Evolutionary conservation across 2,888 invertebrate species (phyloP), one percentile per base, ranked within the genome.

Genomic region (Orthosia gracilis): DNA sequence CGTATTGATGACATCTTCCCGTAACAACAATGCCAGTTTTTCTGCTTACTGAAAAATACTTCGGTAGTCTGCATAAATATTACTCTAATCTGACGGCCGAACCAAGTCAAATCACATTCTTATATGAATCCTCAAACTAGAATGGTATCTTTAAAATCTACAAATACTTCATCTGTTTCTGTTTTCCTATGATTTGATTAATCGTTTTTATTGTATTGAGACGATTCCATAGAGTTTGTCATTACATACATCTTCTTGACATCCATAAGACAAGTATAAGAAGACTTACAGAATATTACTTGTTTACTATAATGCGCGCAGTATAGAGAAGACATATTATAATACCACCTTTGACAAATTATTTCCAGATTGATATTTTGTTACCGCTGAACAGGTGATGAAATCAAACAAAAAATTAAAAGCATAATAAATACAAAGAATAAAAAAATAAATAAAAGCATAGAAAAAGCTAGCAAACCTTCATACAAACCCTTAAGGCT

Each of bases 401-500:
- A 55, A 55, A 61, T 61, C 61, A 61, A 61, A 61, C 61, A 61
- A 61, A 61, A 45, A 9, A 61, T 61, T 45, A 55, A 66, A 21
- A 45, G 3, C 23, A 55, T 40, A 52, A n/a, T n/a, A 47, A 31
- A 54, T 57, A n/a, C 7, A 47, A 66, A 47, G 40, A 9, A 18
- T 58, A 59, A 66, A 52, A 52, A 62, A 76, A 58, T 64, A 65
- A 65, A 81, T 54, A 59, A 80, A 74, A 62, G 49, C 50, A 76
- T 67, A 74, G 45, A 64, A 68, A 73, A 80, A 83, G 59, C 75
- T 1, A 64, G 64, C 76, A 81, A 76, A 82, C 84, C 84, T 80
- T 84, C 81, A 76, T 81, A 84, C 84, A 82, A 57, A 98, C 98
- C 98, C 97, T 99, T 99, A n/a, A 99, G 95, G 82, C 97, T 98